A percentile compares a stretch with the other conserved stretches of the same genome.
These are phyloP conservation scores for Blastobasis adustella DNA, from an alignment of 2,888 invertebrate species.

Conservation along the genomic window DNA sequence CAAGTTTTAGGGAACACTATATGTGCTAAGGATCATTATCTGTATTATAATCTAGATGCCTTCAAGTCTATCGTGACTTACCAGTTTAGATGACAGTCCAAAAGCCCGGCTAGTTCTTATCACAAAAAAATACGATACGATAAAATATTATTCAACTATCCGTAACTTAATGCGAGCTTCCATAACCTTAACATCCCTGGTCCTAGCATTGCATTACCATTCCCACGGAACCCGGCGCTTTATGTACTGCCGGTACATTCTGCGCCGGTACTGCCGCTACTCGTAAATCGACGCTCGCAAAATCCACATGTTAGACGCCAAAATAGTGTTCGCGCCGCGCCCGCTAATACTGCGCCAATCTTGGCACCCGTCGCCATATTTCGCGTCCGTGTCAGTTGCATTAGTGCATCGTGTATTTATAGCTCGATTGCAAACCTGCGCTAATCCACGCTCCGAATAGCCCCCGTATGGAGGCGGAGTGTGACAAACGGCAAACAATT, in stretches of 20 bases:
- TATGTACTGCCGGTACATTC: background rate
- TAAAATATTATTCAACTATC: no score
- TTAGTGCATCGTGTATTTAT: constrained; percentile 43
- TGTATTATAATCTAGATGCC: no score
- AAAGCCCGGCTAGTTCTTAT: no score
- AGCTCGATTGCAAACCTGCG: constrained; percentile 28
- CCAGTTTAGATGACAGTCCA: no score
- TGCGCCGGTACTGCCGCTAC: constrained; percentile 19
- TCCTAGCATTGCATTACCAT: no score
- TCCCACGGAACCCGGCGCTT: no score
- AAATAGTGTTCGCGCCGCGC: background rate
- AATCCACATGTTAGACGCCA: constrained; percentile 15
- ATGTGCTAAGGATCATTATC: no score
- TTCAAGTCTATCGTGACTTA: no score
- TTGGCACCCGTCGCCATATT: constrained; percentile 19
- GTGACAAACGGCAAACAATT: constrained; percentile 5
- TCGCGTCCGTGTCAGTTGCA: constrained; percentile 35
- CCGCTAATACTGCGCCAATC: constrained; percentile 7
- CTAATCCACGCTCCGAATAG: constrained; percentile 29
- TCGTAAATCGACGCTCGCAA: constrained; percentile 22
- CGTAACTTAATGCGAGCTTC: no score
- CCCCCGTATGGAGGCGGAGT: constrained; percentile 4
- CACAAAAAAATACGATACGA: no score
- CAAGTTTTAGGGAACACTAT: no score
- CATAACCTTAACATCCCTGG: no score